Evolutionary conservation across 1,140 invertebrate species (phyloP).

Genomic region (Drosophila bocqueti): DNA sequence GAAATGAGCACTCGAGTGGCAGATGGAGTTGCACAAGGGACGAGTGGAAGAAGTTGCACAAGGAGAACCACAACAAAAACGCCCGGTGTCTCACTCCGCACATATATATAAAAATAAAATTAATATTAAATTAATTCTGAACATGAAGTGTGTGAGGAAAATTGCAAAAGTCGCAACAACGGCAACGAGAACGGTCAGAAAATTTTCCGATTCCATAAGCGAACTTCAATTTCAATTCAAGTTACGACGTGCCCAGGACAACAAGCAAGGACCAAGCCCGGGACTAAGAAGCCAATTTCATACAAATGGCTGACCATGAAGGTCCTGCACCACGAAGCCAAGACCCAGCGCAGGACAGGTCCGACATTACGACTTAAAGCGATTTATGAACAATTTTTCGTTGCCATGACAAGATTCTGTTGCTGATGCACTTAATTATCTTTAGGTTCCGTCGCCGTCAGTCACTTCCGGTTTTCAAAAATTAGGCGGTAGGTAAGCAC

Average conservation of each 20-base stretch:
- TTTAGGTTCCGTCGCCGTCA: background rate
- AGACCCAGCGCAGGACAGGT: constrained; percentile 1
- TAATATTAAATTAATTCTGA: constrained; percentile 83
- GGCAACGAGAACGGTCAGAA: constrained; percentile 13
- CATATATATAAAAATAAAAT: constrained; percentile 77
- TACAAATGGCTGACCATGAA: constrained; percentile 74
- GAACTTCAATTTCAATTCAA: constrained; percentile 83
- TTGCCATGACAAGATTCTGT: constrained; percentile 54
- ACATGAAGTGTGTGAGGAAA: constrained; percentile 82
- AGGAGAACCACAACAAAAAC: constrained; percentile 33
- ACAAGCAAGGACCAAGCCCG: constrained; percentile 17
- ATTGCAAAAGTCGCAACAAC: constrained; percentile 73
- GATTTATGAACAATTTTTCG: constrained; percentile 69
- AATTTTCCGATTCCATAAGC: constrained; percentile 76
- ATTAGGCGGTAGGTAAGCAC: constrained; percentile 49
- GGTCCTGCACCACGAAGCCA: constrained; percentile 36
- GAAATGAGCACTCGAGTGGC: constrained; percentile 80
- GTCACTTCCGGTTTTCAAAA: constrained; percentile 34
- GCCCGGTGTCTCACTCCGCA: constrained; percentile 27
- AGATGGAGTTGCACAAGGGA: constrained; percentile 33
- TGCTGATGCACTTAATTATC: constrained; percentile 47
- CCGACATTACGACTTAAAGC: constrained; percentile 57
- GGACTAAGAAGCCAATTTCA: constrained; percentile 67
- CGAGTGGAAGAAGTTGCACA: constrained; percentile 47
- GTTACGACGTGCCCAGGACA: constrained; percentile 69